Conservation (phyloP, 2,888 invertebrate species). For the Tenodera sinensis region DNA sequence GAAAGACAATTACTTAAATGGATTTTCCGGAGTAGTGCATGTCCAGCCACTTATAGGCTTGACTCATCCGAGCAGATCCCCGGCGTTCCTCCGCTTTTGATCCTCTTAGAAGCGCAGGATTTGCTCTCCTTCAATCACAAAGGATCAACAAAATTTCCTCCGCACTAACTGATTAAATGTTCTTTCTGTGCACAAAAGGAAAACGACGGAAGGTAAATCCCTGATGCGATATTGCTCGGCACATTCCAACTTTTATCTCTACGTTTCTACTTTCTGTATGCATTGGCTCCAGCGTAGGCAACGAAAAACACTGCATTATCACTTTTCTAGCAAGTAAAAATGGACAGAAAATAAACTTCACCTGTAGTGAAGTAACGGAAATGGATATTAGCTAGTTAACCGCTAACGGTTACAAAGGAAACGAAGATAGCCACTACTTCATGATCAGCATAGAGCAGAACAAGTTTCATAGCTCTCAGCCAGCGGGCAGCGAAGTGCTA, state of each 20-base stretch:
- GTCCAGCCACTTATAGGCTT: neutral
- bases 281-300: no score
- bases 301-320: no score
- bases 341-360: no score
- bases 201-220: neutral
- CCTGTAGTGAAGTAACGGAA: no score
- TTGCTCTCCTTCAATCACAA: neutral
- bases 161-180: neutral
- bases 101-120: neutral
- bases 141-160: neutral
- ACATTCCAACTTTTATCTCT: neutral
- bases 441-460: no score
- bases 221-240: neutral
- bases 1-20: neutral
- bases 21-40: neutral
- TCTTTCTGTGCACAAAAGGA: neutral
- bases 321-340: no score
- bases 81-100: neutral
- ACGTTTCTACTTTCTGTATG: no score
- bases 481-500: no score
- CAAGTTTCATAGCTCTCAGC: no score
- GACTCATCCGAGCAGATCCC: neutral
- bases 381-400: no score
- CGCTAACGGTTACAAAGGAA: no score
- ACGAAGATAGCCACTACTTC: no score